These are phyloP conservation scores for Cryptops parisi DNA, from an alignment of 2,888 invertebrate genomes.

Conservation along the genomic window DNA sequence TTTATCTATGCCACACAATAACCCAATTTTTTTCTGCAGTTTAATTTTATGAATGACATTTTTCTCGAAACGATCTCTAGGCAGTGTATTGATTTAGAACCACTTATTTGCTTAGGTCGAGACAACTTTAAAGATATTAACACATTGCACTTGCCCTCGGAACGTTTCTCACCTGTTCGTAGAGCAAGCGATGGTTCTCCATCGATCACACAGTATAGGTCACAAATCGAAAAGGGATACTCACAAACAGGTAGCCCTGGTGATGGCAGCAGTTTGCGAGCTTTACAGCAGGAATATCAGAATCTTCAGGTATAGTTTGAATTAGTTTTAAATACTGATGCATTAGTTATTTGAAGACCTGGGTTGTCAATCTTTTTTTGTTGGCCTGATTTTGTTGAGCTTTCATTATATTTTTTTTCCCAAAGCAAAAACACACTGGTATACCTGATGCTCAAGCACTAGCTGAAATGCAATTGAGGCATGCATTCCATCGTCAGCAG, in stretches of 20 bases:
- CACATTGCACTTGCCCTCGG: slow-evolving; percentile 40
- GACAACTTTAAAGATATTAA: slow-evolving; percentile 45
- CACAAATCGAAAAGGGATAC: slow-evolving; percentile 34
- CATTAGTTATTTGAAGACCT: no score
- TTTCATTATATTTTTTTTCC: not conserved
- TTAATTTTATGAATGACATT: no score
- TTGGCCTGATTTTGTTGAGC: not conserved
- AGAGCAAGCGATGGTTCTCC: slow-evolving; percentile 66
- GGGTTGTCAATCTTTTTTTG: not conserved
- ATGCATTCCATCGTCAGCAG: slow-evolving; percentile 33
- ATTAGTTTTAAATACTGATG: not conserved
- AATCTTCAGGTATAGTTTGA: slow-evolving; percentile 60
- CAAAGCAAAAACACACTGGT: slow-evolving; percentile 29
- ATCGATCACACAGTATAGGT: slow-evolving; percentile 25
- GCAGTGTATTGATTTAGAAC: no score
- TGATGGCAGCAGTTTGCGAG: slow-evolving; percentile 31
- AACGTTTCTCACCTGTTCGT: slow-evolving; percentile 79
- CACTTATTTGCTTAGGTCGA: slow-evolving; percentile 31
- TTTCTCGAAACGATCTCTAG: no score
- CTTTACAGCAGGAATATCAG: slow-evolving; percentile 63
- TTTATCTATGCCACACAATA: no score
- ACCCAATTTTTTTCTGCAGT: no score
- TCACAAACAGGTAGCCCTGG: slow-evolving; percentile 44
- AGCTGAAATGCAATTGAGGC: slow-evolving; percentile 34
- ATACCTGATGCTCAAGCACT: slow-evolving; percentile 25